Evolutionary conservation across 2,888 invertebrate genomes (phyloP).

Genomic region (Anorthoa munda): DNA sequence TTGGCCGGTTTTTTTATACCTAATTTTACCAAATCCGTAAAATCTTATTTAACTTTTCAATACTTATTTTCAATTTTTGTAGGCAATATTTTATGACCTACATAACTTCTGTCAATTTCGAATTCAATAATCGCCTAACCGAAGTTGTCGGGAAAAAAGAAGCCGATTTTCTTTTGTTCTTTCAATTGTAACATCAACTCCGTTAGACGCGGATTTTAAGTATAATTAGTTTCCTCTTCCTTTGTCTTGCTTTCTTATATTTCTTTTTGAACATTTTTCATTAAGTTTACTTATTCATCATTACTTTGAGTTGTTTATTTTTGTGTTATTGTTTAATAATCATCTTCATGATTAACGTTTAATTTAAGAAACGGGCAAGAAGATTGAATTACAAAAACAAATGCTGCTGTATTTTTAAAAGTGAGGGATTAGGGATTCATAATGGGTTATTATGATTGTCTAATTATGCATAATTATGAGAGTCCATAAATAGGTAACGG

Average conservation of each 20-base stretch:
- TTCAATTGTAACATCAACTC: conserved; percentile 53
- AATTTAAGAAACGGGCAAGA: not conserved
- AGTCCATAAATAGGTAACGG: no score
- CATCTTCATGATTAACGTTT: conserved; percentile 28
- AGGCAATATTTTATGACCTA: conserved; percentile 3
- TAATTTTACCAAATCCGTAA: not conserved
- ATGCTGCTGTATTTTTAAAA: not conserved
- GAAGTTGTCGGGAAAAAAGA: conserved; percentile 24
- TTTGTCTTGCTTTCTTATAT: conserved; percentile 56
- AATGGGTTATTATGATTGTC: not conserved
- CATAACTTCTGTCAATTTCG: conserved; percentile 23
- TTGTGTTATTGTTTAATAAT: conserved; percentile 50
- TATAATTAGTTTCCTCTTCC: conserved; percentile 61
- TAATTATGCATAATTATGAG: not conserved
- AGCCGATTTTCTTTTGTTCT: conserved; percentile 57
- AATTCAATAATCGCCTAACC: conserved; percentile 44
- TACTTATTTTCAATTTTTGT: no score
- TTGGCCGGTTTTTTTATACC: no score
- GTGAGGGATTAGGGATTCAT: no score
- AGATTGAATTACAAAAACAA: conserved; percentile 1
- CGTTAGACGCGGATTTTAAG: conserved; percentile 44
- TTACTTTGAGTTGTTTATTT: conserved; percentile 41
- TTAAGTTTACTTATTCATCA: conserved; percentile 55
- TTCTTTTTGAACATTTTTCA: conserved; percentile 54
- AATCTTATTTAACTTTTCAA: not conserved